Evolutionary conservation across 1,140 invertebrate genomes (phyloP).

Genomic region (Yoshiicerus persimilis): DNA sequence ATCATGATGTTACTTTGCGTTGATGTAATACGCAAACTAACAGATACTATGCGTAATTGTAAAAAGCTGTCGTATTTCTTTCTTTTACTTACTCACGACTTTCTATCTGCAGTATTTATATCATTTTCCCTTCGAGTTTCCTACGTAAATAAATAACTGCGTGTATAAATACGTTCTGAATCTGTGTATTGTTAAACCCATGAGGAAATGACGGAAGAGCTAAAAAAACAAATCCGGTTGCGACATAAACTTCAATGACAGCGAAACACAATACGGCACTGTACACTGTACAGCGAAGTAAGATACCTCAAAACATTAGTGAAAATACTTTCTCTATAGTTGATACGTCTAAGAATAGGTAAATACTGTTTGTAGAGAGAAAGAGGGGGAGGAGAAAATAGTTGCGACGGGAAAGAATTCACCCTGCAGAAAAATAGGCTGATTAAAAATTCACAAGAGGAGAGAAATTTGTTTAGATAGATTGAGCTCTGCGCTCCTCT

Average conservation of each 20-base stretch:
- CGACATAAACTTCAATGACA: slow-evolving; percentile 10
- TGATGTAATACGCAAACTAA: neutral
- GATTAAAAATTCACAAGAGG: slow-evolving; percentile 20
- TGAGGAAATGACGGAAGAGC: slow-evolving; percentile 14
- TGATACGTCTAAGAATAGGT: neutral
- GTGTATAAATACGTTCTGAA: neutral
- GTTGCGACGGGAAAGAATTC: neutral
- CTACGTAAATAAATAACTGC: slow-evolving; percentile 1
- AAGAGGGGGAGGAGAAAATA: neutral
- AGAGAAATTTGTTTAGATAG: slow-evolving; percentile 23
- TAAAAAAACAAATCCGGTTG: slow-evolving; percentile 4
- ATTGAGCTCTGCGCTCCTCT: neutral
- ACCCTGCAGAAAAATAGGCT: slow-evolving; percentile 21
- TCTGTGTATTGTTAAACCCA: neutral
- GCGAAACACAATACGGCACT: neutral
- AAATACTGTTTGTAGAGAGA: neutral
- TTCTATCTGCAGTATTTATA: neutral
- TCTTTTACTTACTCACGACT: neutral
- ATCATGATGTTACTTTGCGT: slow-evolving; percentile 3
- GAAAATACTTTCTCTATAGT: neutral
- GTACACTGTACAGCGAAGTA: too few relatives aligned
- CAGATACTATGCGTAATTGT: neutral
- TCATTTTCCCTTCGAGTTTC: neutral
- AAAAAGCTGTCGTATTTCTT: slow-evolving; percentile 13
- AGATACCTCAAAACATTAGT: neutral